Evolutionary conservation across 35 echinoderm and acorn worm species (phyloP).

Genomic region (Nesometra sesokonis): DNA sequence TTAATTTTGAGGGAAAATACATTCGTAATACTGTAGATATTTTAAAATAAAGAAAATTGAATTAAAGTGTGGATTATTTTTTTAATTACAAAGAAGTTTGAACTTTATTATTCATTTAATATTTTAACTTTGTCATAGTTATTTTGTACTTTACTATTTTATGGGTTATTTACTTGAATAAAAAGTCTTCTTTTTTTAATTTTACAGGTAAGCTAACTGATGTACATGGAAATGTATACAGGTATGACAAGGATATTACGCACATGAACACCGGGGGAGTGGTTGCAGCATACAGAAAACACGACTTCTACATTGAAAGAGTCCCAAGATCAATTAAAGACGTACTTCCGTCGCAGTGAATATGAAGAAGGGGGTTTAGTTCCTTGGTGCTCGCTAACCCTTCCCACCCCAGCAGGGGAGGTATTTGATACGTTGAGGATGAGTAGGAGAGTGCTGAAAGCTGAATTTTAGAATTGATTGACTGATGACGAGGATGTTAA

Average conservation of each 20-base stretch:
- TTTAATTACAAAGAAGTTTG: too few relatives aligned
- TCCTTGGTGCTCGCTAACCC: not conserved
- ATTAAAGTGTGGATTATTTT: too few relatives aligned
- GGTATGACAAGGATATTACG: slow-evolving; percentile 79
- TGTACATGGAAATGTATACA: slow-evolving; percentile 65
- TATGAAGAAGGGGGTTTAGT: not conserved
- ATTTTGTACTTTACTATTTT: too few relatives aligned
- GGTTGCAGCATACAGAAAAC: slow-evolving; percentile 61
- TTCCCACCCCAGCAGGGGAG: not conserved
- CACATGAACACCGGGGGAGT: slow-evolving; percentile 77
- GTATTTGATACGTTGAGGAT: not conserved
- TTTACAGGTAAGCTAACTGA: slow-evolving; percentile 76
- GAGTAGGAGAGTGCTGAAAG: not conserved
- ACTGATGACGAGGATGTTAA: not conserved
- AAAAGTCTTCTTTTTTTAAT: too few relatives aligned
- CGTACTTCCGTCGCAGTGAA: slow-evolving; percentile 27
- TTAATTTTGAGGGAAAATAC: too few relatives aligned
- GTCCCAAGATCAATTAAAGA: slow-evolving; percentile 89
- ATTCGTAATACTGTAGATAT: too few relatives aligned
- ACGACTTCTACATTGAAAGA: slow-evolving; percentile 68
- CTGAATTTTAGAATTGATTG: not conserved
- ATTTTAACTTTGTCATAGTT: too few relatives aligned
- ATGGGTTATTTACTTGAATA: not conserved
- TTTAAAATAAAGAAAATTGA: too few relatives aligned
- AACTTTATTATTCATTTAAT: too few relatives aligned